Evolutionary conservation across 2,888 invertebrate species (phyloP).

Genomic region (Caradrina kadenii): DNA sequence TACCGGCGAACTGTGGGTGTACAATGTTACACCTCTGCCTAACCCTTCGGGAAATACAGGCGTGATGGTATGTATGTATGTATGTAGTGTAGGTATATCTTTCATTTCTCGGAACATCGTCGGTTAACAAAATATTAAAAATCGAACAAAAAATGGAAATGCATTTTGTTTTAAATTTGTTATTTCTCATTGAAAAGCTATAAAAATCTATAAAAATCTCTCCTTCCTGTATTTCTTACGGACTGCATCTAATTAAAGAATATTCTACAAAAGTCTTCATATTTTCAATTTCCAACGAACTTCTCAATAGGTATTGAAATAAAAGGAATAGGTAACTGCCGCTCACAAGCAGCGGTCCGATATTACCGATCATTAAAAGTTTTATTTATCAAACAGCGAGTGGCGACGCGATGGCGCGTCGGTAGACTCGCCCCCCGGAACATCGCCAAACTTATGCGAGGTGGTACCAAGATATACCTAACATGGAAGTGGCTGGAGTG

Average conservation of each 20-base stretch:
- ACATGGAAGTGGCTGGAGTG: slow-evolving; percentile 17
- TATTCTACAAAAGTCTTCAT: slow-evolving; percentile 7
- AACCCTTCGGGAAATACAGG: too few relatives aligned
- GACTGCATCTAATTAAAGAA: slow-evolving; percentile 16
- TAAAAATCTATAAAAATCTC: too few relatives aligned
- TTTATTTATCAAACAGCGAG: slow-evolving; percentile 62
- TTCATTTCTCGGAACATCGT: too few relatives aligned
- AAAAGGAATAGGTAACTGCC: slow-evolving; percentile 28
- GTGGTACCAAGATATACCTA: slow-evolving; percentile 16
- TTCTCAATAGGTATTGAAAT: slow-evolving; percentile 31
- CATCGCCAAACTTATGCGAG: slow-evolving; percentile 64
- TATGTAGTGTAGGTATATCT: too few relatives aligned
- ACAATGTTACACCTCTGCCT: too few relatives aligned
- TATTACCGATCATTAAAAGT: slow-evolving; percentile 64
- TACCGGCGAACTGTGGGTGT: too few relatives aligned
- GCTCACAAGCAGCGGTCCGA: slow-evolving; percentile 24
- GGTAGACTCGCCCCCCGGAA: slow-evolving; percentile 60
- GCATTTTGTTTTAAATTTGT: too few relatives aligned
- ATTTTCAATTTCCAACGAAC: slow-evolving; percentile 18
- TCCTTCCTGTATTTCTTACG: background rate
- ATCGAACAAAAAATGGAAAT: too few relatives aligned
- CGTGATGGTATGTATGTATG: too few relatives aligned
- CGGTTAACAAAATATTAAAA: too few relatives aligned
- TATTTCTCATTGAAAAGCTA: too few relatives aligned
- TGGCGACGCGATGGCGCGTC: slow-evolving; percentile 61